Evolutionary conservation across 2,888 invertebrate species (phyloP).

Genomic region (Plagodis pulveraria): DNA sequence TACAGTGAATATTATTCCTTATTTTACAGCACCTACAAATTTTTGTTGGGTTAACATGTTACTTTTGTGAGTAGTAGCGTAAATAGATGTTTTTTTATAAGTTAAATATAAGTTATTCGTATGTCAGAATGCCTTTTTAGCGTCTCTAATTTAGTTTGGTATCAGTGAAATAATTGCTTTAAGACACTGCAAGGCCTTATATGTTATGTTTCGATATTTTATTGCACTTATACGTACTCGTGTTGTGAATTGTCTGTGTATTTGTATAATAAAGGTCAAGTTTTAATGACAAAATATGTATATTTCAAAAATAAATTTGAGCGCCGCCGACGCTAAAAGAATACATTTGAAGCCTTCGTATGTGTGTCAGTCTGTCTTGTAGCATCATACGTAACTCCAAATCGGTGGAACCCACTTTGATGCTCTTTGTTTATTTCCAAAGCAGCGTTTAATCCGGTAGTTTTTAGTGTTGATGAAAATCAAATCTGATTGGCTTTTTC

Average conservation of each 20-base stretch:
- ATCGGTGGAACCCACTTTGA: too few relatives aligned
- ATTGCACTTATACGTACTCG: not conserved
- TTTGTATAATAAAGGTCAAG: not conserved
- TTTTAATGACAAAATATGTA: too few relatives aligned
- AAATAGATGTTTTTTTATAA: conserved; percentile 5
- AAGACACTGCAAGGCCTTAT: conserved; percentile 8
- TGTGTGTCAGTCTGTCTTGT: too few relatives aligned
- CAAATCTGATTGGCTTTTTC: too few relatives aligned
- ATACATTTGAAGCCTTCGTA: too few relatives aligned
- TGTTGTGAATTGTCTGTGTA: not conserved
- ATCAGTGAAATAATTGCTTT: not conserved
- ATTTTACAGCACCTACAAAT: not conserved
- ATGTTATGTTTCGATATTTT: not conserved
- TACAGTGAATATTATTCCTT: not conserved
- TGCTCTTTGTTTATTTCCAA: too few relatives aligned
- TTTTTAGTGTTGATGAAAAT: too few relatives aligned
- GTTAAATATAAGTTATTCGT: too few relatives aligned
- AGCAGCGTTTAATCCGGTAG: too few relatives aligned
- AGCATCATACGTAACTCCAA: too few relatives aligned
- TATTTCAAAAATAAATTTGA: too few relatives aligned
- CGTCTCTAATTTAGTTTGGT: not conserved
- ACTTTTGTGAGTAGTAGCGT: not conserved
- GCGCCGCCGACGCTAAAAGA: too few relatives aligned
- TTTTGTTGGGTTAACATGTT: not conserved
- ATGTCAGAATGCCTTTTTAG: not conserved